A percentile compares a stretch with the other conserved stretches of the same genome.
These are phyloP conservation scores for Parasteatoda lunata DNA, from an alignment of 2,888 invertebrate genomes.

Conservation along the genomic window DNA sequence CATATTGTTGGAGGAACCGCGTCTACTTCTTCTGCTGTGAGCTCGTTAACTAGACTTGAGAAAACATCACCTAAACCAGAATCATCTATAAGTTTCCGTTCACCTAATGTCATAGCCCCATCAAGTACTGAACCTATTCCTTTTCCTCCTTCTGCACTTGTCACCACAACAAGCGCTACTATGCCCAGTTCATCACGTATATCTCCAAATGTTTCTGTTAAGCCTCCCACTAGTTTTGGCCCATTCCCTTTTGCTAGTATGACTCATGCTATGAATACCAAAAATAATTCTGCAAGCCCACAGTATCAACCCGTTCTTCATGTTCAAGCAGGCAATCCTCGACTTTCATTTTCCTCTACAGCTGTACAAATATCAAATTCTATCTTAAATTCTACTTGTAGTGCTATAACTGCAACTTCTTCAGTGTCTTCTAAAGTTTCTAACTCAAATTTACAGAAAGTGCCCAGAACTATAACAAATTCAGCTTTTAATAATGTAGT, in stretches of 20 bases:
- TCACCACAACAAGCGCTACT: slow-evolving; percentile 47
- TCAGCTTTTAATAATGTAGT: slow-evolving; percentile 66
- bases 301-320: slow-evolving; percentile 59
- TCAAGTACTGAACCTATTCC: slow-evolving; percentile 83
- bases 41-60: slow-evolving; percentile 29
- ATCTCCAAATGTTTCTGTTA: slow-evolving; percentile 75
- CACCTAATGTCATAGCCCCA: slow-evolving; percentile 79
- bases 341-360: slow-evolving; percentile 62
- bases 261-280: slow-evolving; percentile 88
- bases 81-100: slow-evolving; percentile 72
- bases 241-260: slow-evolving; percentile 92
- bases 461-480: slow-evolving; percentile 71
- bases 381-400: slow-evolving; percentile 66
- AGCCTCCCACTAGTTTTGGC: slow-evolving; percentile 76
- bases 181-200: slow-evolving; percentile 51
- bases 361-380: slow-evolving; percentile 58
- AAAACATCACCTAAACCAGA: slow-evolving; percentile 61
- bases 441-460: slow-evolving; percentile 71
- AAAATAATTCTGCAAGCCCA: slow-evolving; percentile 77
- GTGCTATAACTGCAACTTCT: slow-evolving; percentile 69
- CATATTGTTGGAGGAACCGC: slow-evolving; percentile 72
- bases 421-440: slow-evolving; percentile 69
- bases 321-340: slow-evolving; percentile 47
- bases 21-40: slow-evolving; percentile 38
- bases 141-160: slow-evolving; percentile 71